phyloP scores from a whole-genome alignment of 2,797 vertebrate species.

The Orientallactaga sibirica region DNA sequence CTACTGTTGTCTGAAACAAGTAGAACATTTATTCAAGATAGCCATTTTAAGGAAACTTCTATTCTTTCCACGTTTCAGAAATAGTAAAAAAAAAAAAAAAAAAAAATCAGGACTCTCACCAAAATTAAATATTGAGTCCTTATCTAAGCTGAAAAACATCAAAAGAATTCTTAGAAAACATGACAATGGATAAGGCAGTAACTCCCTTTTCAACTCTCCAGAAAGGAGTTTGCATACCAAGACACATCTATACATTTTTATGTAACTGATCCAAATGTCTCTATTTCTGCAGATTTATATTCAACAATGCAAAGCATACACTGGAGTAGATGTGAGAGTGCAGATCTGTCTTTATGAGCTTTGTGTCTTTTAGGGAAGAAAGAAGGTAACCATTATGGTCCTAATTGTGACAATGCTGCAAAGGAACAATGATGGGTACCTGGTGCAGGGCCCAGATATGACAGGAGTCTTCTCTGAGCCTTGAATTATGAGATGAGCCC shows the following conservation, averaged over 20 bases:
- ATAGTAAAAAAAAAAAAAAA: constrained; percentile 41
- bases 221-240: constrained; percentile 30
- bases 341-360: background rate
- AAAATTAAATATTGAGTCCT: constrained; percentile 40
- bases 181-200: background rate
- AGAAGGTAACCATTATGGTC: background rate
- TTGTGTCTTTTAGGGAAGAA: background rate
- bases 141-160: constrained; percentile 13
- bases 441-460: background rate
- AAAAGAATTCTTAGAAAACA: constrained; percentile 38
- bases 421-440: background rate
- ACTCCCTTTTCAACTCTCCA: constrained; percentile 41
- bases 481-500: background rate
- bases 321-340: background rate
- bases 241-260: background rate
- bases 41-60: background rate
- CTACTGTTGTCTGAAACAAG: constrained; percentile 6
- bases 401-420: background rate
- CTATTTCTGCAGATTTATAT: constrained; percentile 52
- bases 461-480: background rate
- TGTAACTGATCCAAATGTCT: constrained; percentile 28
- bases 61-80: constrained; percentile 40
- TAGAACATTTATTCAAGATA: background rate
- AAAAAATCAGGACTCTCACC: background rate
- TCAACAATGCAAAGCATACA: background rate